Base-by-base conservation (phyloP, 2,797 vertebrate genomes). In the Enteromius unitaeniatus region DNA sequence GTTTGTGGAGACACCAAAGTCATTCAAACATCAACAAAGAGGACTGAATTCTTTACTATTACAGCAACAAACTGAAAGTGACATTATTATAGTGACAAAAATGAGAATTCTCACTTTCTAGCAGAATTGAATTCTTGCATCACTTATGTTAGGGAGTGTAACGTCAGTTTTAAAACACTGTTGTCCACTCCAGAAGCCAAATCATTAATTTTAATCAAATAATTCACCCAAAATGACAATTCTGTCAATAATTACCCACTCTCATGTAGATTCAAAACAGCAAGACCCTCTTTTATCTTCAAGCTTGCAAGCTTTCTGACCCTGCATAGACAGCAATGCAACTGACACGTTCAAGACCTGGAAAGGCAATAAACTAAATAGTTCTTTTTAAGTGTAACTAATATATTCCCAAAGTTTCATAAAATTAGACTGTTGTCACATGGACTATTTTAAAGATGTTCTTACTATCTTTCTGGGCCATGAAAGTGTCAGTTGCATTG, bases 1-100 rank as follows among this genome's bases (percentile, higher is more conserved):
- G 10, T 26, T 37, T 10, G 62, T 62, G 26, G 62, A 78, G 70
- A 74, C 69, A 37, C 37, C 37, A 37, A 72, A 79, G 74, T 62
- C 68, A 75, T 4, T 19, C 40, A 79, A 51, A 78, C n/a, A 53
- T 19, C 28, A 49, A 51, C 14, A 47, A 79, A 49, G 40, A 62
- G 40, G 37, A 64, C 37, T 47, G 40, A 64, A 47, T 10, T 28
- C 58, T 64, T 3, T 26, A 47, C 13, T 64, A 75, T 26, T 64
- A 19, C 8, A 13, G 40, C n/a, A 26, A 31, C 37, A 62, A 77
- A 42, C 42, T 6, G 11, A 3, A 77, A 75, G 14, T 4, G 17
- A 34, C 11, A 75, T 42, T 42, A 42, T 42, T 49, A 75, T 58
- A 7, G 21, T 7, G 17, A 60, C 6, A 5, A 6, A 37, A 55